These are phyloP conservation scores for Cheilosia vernalis DNA, from an alignment of 2,888 invertebrate genomes.

Conservation along the genomic window DNA sequence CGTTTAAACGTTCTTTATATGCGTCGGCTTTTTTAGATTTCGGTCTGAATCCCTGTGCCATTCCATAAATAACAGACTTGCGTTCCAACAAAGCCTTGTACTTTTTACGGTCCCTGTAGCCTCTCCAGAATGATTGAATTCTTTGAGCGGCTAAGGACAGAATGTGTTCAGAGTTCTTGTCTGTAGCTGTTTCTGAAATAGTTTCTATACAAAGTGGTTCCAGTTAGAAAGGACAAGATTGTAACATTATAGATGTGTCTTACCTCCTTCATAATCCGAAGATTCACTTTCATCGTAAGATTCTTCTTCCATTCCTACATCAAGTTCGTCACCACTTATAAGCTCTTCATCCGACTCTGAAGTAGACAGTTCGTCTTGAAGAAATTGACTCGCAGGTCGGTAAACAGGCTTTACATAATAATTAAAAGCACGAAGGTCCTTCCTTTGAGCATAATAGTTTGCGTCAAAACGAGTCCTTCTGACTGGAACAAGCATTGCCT, in stretches of 20 bases:
- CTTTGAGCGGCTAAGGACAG: conserved; percentile 75
- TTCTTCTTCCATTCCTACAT: conserved; percentile 13
- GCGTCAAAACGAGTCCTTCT: conserved; percentile 79
- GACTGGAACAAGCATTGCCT: conserved; percentile 80
- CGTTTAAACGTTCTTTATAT: conserved; percentile 76
- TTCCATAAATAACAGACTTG: conserved; percentile 81
- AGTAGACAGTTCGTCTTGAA: conserved; percentile 26
- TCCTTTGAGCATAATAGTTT: conserved; percentile 76
- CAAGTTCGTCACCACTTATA: neutral
- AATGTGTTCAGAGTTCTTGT: neutral
- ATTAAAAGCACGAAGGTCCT: conserved; percentile 38
- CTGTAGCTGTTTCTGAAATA: neutral
- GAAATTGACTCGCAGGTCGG: neutral
- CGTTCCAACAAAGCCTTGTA: conserved; percentile 34
- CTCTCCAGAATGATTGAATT: conserved; percentile 79
- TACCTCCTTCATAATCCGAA: conserved; percentile 5
- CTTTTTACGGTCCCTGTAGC: conserved; percentile 77
- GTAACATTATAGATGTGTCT: too few relatives aligned
- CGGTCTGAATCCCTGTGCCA: conserved; percentile 80
- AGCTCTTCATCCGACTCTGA: conserved; percentile 8
- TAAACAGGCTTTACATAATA: conserved; percentile 59
- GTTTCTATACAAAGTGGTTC: neutral
- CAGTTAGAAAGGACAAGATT: too few relatives aligned
- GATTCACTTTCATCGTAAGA: conserved; percentile 5
- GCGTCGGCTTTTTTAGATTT: conserved; percentile 79